A percentile compares a stretch with the other conserved stretches of the same genome.
These are phyloP conservation scores for Urophycis tenuis DNA, from an alignment of 2,797 vertebrate species.

Conservation along the genomic window DNA sequence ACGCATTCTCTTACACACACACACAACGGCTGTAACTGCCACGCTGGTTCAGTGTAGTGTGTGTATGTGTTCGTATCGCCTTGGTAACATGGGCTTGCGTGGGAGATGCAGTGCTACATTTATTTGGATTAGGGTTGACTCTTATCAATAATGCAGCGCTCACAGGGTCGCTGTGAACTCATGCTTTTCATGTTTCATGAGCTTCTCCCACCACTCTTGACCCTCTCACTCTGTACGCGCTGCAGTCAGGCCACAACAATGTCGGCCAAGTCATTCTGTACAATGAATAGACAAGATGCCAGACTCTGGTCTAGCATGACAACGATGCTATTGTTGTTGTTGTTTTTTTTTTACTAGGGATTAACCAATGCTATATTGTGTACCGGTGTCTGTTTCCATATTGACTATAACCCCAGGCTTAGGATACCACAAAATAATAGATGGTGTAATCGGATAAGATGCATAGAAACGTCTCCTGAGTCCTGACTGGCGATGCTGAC, in stretches of 20 bases:
- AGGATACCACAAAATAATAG: conserved; percentile 1
- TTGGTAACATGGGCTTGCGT: conserved; percentile 37
- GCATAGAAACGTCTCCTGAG: not conserved
- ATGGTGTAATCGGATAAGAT: not conserved
- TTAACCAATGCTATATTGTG: not conserved
- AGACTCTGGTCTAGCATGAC: not conserved
- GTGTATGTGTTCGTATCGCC: conserved; percentile 28
- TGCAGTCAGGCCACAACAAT: conserved; percentile 2
- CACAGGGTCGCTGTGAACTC: conserved; percentile 48
- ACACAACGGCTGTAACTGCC: not conserved
- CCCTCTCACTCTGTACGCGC: conserved; percentile 14
- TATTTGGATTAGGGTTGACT: conserved; percentile 47
- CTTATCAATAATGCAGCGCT: conserved; percentile 57
- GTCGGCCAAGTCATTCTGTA: not conserved
- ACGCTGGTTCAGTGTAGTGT: conserved; percentile 8
- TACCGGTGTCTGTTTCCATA: not conserved
- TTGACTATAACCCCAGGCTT: not conserved
- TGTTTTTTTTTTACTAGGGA: not conserved
- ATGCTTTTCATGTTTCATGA: conserved; percentile 44
- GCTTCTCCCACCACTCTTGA: conserved; percentile 7
- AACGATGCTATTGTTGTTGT: not conserved
- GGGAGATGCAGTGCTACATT: conserved; percentile 39
- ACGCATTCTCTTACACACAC: not conserved
- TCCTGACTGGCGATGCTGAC: not conserved
- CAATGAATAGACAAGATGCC: not conserved